phyloP scores from a whole-genome alignment of 2,113 vertebrate genomes.

The Fregetta grallaria region DNA sequence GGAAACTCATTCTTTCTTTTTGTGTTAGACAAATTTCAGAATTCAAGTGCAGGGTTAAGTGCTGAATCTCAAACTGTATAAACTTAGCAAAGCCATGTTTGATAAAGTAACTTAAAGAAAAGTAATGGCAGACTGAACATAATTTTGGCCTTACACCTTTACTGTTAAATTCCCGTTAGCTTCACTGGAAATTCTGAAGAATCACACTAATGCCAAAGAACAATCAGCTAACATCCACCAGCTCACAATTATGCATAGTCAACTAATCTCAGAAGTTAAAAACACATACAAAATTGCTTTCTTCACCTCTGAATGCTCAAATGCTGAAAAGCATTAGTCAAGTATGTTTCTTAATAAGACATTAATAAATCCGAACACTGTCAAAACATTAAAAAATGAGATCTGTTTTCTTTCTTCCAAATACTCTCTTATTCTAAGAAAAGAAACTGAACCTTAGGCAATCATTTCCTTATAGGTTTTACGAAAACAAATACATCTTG shows the following conservation, averaged over 20 bases:
- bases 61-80: background rate
- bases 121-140: fast-evolving
- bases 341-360: background rate
- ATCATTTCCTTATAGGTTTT: background rate
- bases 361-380: background rate
- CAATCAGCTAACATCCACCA: background rate
- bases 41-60: background rate
- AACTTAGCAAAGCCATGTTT: background rate
- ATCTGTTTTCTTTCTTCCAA: background rate
- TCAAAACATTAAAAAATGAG: background rate
- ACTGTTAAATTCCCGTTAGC: background rate
- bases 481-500: background rate
- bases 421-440: background rate
- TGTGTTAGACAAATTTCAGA: background rate
- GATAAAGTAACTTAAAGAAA: background rate
- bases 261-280: background rate
- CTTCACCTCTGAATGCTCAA: background rate
- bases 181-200: background rate
- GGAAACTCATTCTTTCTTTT: background rate
- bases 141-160: background rate
- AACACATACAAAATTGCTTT: background rate
- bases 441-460: background rate
- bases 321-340: background rate
- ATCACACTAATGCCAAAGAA: background rate
- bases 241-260: background rate